Conservation (phyloP, 2,113 vertebrate species). For the Gnathonemus longibarbis region DNA sequence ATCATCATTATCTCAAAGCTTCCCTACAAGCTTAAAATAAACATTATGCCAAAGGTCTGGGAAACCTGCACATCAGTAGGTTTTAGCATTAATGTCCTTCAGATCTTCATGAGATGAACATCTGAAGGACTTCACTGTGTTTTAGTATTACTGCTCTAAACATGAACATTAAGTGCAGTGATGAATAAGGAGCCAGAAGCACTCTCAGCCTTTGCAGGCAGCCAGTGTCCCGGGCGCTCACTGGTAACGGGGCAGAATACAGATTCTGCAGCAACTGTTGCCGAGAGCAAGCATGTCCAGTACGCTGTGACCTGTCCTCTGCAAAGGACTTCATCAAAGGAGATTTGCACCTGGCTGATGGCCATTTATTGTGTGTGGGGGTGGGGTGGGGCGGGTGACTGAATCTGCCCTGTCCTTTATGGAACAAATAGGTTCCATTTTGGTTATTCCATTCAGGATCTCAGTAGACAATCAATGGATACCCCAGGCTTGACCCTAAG, state of each 20-base stretch:
- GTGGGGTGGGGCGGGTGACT: not conserved
- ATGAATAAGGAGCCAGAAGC: not conserved
- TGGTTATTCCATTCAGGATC: not conserved
- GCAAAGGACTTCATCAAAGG: not conserved
- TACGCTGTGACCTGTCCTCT: not conserved
- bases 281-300: not conserved
- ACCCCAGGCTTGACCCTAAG: not conserved
- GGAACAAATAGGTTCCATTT: not conserved
- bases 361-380: not conserved
- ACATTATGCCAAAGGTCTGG: not conserved
- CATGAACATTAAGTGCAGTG: not conserved
- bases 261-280: not conserved
- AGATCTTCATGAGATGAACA: not conserved
- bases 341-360: not conserved
- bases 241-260: not conserved
- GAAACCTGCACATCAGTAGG: not conserved
- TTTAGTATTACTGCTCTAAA: not conserved
- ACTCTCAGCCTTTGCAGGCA: not conserved
- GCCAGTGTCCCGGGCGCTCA: not conserved
- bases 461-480: not conserved
- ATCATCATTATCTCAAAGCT: not conserved
- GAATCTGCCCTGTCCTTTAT: not conserved
- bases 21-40: not conserved
- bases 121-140: not conserved
- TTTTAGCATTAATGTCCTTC: not conserved